These are phyloP conservation scores for Trichonephila clavipes DNA, from an alignment of 1,140 invertebrate species.

Conservation along the genomic window DNA sequence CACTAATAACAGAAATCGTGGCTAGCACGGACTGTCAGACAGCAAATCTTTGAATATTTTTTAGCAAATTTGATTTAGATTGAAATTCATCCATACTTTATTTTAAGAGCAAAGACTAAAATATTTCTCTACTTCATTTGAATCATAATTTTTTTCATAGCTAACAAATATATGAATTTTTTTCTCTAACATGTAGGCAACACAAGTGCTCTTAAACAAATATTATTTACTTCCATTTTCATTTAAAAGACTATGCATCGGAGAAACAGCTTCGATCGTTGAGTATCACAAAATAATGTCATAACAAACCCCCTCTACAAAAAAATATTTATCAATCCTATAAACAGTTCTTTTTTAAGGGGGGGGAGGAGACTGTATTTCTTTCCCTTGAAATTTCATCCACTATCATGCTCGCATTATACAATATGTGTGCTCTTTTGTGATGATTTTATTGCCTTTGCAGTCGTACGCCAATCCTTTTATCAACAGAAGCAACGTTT, in stretches of 20 bases:
- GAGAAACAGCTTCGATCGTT: background rate
- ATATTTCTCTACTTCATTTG: too few relatives aligned
- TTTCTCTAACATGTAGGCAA: too few relatives aligned
- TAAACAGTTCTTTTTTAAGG: background rate
- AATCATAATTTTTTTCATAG: too few relatives aligned
- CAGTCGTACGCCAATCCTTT: constrained; percentile 43
- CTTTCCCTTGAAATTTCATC: constrained; percentile 19
- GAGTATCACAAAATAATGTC: background rate
- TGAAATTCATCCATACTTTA: too few relatives aligned
- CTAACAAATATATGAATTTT: too few relatives aligned
- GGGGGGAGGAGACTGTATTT: background rate
- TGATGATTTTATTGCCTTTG: constrained; percentile 62
- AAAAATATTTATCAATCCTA: constrained; percentile 29
- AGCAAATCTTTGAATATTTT: too few relatives aligned
- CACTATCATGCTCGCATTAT: constrained; percentile 28
- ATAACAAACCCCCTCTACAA: background rate
- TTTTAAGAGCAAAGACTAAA: too few relatives aligned
- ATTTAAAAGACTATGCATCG: background rate
- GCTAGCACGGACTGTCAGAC: too few relatives aligned
- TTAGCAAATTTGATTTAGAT: too few relatives aligned
- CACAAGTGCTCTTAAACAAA: too few relatives aligned
- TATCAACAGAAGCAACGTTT: constrained; percentile 12
- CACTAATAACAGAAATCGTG: too few relatives aligned
- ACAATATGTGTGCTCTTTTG: background rate
- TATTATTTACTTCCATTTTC: too few relatives aligned